phyloP scores from a whole-genome alignment of 2,888 invertebrate species.

The Eristalis arbustorum region DNA sequence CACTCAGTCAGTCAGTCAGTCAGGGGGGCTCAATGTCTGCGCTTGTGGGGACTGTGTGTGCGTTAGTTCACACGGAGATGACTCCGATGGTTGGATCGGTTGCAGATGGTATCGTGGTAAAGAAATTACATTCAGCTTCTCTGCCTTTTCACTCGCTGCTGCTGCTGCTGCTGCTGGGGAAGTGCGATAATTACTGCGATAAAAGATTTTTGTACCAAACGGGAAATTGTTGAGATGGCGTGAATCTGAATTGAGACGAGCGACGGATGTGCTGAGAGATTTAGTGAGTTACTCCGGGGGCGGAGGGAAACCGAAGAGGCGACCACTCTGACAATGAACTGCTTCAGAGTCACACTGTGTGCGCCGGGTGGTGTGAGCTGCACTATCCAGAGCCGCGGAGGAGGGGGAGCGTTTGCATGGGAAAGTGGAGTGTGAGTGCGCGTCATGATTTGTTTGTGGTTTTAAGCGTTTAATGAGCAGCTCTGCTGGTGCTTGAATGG shows the following conservation, averaged over 20 bases:
- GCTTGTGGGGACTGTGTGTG: background rate
- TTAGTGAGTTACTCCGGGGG: background rate
- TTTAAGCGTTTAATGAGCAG: too few relatives aligned
- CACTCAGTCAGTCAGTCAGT: slow-evolving; percentile 38
- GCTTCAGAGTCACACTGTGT: background rate
- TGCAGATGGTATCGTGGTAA: slow-evolving; percentile 35
- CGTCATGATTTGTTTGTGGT: too few relatives aligned
- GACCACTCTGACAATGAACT: background rate
- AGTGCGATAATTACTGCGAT: slow-evolving; percentile 31
- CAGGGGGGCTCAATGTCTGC: background rate
- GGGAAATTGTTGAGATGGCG: background rate
- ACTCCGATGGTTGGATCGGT: slow-evolving; percentile 7
- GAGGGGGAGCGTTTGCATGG: too few relatives aligned
- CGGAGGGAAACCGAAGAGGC: too few relatives aligned
- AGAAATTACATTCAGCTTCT: slow-evolving; percentile 24
- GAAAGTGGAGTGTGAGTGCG: too few relatives aligned
- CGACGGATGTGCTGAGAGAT: background rate
- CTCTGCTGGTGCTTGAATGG: too few relatives aligned
- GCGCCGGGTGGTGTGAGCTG: too few relatives aligned
- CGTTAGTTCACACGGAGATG: slow-evolving; percentile 21
- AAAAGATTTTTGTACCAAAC: slow-evolving; percentile 15
- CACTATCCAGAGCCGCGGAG: too few relatives aligned
- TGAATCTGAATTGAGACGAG: background rate
- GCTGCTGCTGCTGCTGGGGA: background rate
- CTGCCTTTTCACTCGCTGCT: too few relatives aligned